phyloP scores from a whole-genome alignment of 2,113 vertebrate genomes.

The Stercorarius parasiticus region DNA sequence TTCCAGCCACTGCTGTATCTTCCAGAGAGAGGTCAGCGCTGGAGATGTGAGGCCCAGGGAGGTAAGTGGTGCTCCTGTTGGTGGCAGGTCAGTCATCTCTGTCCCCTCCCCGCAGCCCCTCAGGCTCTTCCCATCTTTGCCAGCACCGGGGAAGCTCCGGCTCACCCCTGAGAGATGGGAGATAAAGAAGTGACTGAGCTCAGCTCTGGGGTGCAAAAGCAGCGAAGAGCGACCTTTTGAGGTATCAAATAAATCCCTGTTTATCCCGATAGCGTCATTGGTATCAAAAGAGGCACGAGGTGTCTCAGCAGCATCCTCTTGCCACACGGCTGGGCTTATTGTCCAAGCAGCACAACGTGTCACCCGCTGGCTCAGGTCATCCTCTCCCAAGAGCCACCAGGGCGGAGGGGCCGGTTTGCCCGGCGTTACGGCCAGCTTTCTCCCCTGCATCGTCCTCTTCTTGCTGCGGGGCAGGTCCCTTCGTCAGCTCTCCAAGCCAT shows the following conservation, averaged over 20 bases:
- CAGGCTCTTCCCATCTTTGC: not conserved
- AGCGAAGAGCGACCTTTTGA: not conserved
- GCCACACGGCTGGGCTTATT: not conserved
- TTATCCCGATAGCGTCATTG: not conserved
- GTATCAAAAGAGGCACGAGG: not conserved
- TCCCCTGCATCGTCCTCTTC: not conserved
- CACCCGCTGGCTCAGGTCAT: not conserved
- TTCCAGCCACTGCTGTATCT: not conserved
- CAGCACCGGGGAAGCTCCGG: not conserved
- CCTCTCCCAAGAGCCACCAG: not conserved
- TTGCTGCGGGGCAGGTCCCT: fast-evolving
- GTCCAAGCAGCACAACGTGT: not conserved
- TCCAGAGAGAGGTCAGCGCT: not conserved
- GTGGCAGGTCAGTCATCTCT: fast-evolving
- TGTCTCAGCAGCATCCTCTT: not conserved
- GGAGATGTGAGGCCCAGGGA: not conserved
- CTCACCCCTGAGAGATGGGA: fast-evolving
- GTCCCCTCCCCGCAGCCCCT: not conserved
- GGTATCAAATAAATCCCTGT: not conserved
- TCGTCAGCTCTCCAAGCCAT: constrained; percentile 38
- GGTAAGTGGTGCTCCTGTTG: fast-evolving
- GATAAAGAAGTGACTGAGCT: not conserved
- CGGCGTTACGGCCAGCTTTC: fast-evolving
- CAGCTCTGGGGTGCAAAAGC: not conserved
- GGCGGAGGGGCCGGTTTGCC: not conserved